A percentile compares a stretch with the other conserved stretches of the same genome.
Evolutionary conservation across 2,797 vertebrate species (phyloP).

Genomic region (Limnodromus scolopaceus): DNA sequence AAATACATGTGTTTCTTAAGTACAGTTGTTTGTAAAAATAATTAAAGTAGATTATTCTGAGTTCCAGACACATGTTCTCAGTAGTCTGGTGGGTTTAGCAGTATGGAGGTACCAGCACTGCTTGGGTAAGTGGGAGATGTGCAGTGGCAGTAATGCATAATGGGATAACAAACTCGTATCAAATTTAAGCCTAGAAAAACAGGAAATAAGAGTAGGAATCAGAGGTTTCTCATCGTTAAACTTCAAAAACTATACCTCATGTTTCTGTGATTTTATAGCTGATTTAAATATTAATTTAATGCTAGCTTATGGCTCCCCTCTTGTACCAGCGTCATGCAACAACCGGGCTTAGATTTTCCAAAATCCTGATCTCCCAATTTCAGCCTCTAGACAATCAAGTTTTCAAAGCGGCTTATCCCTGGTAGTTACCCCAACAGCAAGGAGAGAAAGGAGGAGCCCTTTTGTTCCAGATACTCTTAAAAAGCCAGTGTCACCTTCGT

Average conservation of each 20-base stretch:
- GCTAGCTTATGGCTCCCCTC: neutral
- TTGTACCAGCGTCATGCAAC: neutral
- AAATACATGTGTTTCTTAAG: neutral
- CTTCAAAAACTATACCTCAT: conserved; percentile 10
- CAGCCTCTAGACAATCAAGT: neutral
- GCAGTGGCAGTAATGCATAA: neutral
- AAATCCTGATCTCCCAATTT: neutral
- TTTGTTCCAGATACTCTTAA: neutral
- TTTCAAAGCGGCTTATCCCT: neutral
- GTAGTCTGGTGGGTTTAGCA: neutral
- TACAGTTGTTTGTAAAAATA: neutral
- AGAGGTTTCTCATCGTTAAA: neutral
- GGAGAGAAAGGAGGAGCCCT: neutral
- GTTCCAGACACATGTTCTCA: neutral
- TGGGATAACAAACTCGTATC: conserved; percentile 18
- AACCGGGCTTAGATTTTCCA: neutral
- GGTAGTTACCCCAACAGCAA: fast-evolving
- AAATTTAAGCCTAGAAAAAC: neutral
- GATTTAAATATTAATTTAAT: neutral
- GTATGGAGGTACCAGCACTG: neutral
- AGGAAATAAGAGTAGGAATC: conserved; percentile 1
- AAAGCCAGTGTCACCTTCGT: neutral
- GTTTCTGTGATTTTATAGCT: neutral
- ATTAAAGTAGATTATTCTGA: neutral
- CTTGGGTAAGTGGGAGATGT: neutral